Base-by-base conservation (phyloP, 2,888 invertebrate species). In the Scaptomyza tumidula region DNA sequence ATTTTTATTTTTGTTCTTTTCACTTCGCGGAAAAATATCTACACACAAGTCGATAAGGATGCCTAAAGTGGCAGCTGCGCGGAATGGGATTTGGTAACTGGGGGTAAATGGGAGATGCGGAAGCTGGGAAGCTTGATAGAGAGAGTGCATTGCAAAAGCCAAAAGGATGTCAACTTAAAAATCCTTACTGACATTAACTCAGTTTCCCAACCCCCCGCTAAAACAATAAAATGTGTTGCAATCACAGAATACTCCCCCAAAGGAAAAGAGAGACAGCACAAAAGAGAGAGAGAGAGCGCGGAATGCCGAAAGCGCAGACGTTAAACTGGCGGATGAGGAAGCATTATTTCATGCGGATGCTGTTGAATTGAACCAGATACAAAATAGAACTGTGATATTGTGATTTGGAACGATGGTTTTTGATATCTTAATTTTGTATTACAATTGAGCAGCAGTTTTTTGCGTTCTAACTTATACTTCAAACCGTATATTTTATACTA, bases 121-220 rank as follows among this genome's bases (percentile, higher is more conserved):
- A 59, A 52, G 39, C 49, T 58, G 35, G 35, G 60, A 59, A 52
- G 39, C 49, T 58, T 35, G 35, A 50, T 63, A 56, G 43, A n/a
- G 49, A 64, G 71, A 63, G 82, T 73, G 72, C 67, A 83, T 80
- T 88, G 77, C 77, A 37, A 35, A n/a, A 84, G 35, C 72, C 77
- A 78, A 82, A 79, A 81, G 76, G 79, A 82, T 89, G 88, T 80
- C 79, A 88, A 81, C 88, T 72, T 72, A 78, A 75, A 80, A 79
- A 75, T 87, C 84, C 84, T 67, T 78, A 78, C 89, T 81, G 86
- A 77, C 89, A 82, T 78, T 81, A 74, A 73, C 49, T 80, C 78
- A 86, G 57, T 83, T 75, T 63, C 83, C 64, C 68, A 60, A 60
- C 65, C 65, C 64, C 64, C 63, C 66, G 19, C 43, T 29, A 24